These are phyloP conservation scores for Gobio occitaniae DNA, from an alignment of 2,797 vertebrate genomes.

Conservation along the genomic window DNA sequence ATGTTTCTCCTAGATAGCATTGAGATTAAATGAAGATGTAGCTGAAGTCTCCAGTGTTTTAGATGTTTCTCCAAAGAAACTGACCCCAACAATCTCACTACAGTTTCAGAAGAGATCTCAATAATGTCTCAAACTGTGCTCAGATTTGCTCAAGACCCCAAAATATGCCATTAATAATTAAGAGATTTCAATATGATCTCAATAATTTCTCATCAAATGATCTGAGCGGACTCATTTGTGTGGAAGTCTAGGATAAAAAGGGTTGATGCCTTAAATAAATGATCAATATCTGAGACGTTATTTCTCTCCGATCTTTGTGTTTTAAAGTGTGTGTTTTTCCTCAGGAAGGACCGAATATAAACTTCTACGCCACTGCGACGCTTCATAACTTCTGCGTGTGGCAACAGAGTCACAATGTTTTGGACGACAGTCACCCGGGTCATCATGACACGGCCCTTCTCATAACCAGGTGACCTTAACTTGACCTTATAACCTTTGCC, in stretches of 20 bases:
- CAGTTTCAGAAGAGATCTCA: background rate
- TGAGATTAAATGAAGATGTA: no score
- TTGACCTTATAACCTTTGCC: background rate
- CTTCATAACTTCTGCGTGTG: constrained; percentile 96
- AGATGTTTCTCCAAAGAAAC: background rate
- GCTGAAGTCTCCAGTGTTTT: background rate
- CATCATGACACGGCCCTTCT: constrained; percentile 97
- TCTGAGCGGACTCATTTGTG: background rate
- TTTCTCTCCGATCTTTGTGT: background rate
- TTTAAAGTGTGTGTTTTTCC: constrained; percentile 10
- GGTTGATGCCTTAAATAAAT: background rate
- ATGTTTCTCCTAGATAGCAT: no score
- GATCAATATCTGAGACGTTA: background rate
- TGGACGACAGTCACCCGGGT: constrained; percentile 89
- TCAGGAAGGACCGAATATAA: constrained; percentile 93
- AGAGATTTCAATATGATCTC: background rate
- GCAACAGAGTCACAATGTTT: constrained; percentile 91
- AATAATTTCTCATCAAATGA: background rate
- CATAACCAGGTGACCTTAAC: constrained; percentile 86
- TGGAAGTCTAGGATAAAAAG: background rate
- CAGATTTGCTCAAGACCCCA: background rate
- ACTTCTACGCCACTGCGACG: constrained; percentile 91
- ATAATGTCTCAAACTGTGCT: background rate
- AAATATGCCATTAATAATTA: no score
- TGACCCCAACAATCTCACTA: background rate